These are phyloP conservation scores for Cepaea nemoralis DNA, from an alignment of 1,140 invertebrate species.

Conservation along the genomic window DNA sequence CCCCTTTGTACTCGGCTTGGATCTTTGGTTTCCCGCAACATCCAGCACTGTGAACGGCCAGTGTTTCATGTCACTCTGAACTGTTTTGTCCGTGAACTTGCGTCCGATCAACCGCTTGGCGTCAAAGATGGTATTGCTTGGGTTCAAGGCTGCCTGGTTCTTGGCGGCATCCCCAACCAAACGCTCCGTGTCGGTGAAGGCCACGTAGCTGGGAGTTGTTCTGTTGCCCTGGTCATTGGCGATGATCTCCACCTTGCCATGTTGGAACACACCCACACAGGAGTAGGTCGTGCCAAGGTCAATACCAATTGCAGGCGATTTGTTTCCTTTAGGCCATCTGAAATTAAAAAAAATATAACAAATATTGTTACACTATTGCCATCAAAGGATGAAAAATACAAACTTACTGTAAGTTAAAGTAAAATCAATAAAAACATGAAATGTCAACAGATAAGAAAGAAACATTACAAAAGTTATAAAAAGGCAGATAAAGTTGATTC, in stretches of 20 bases:
- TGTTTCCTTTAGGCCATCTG: slow-evolving; percentile 32
- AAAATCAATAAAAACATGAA: too few relatives aligned
- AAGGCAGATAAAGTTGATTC: too few relatives aligned
- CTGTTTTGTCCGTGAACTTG: slow-evolving; percentile 88
- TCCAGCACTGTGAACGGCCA: slow-evolving; percentile 81
- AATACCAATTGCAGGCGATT: slow-evolving; percentile 59
- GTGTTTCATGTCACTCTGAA: slow-evolving; percentile 93
- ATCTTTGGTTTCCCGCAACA: slow-evolving; percentile 78
- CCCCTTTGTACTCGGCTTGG: slow-evolving; percentile 85
- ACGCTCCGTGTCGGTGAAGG: slow-evolving; percentile 79
- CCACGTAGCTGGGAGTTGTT: slow-evolving; percentile 96
- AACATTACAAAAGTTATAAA: too few relatives aligned
- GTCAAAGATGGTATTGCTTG: slow-evolving; percentile 93
- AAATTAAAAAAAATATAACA: too few relatives aligned
- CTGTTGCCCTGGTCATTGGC: slow-evolving; percentile 96
- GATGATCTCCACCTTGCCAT: slow-evolving; percentile 51
- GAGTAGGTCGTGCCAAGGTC: slow-evolving; percentile 72
- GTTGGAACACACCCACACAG: slow-evolving; percentile 68
- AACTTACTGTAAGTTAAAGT: too few relatives aligned
- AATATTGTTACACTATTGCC: too few relatives aligned
- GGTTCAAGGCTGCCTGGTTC: slow-evolving; percentile 84
- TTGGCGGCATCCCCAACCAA: slow-evolving; percentile 81
- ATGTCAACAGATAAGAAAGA: too few relatives aligned
- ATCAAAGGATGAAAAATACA: too few relatives aligned
- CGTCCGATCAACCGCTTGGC: slow-evolving; percentile 89